Percentiles rank a stretch among this genome's conserved stretches.
These are phyloP conservation scores for Oenanthe oenanthe DNA, from an alignment of 2,113 vertebrate genomes.

Conservation along the genomic window DNA sequence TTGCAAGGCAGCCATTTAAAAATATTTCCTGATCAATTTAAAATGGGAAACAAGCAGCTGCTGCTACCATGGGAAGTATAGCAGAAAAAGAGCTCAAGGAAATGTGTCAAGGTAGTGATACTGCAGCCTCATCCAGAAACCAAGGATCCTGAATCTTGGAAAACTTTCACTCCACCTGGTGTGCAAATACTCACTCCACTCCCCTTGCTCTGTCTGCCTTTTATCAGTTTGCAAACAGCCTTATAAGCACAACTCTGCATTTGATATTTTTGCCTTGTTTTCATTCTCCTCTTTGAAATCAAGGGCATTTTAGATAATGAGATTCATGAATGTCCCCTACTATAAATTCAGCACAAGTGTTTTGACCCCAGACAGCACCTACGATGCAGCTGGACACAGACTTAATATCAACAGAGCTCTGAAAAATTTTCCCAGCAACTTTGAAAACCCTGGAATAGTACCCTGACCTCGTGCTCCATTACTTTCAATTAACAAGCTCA, in stretches of 20 bases:
- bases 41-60: neutral
- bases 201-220: too few species aligned
- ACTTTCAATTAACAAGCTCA: slow-evolving; percentile 26
- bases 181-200: neutral
- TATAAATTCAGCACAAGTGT: neutral
- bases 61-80: neutral
- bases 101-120: neutral
- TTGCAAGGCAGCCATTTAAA: neutral
- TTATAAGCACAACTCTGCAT: neutral
- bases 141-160: too few species aligned
- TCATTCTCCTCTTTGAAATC: neutral
- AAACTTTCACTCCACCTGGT: neutral
- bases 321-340: neutral
- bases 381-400: neutral
- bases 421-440: slow-evolving; percentile 17
- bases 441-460: slow-evolving; percentile 3
- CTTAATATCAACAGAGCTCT: neutral
- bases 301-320: neutral
- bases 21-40: neutral
- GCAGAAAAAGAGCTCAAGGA: neutral
- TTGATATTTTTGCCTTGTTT: neutral
- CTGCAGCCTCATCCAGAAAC: neutral
- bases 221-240: neutral
- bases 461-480: neutral
- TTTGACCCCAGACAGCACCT: neutral